Conservation (phyloP, 2,888 invertebrate species). For the Sycophila texana region DNA sequence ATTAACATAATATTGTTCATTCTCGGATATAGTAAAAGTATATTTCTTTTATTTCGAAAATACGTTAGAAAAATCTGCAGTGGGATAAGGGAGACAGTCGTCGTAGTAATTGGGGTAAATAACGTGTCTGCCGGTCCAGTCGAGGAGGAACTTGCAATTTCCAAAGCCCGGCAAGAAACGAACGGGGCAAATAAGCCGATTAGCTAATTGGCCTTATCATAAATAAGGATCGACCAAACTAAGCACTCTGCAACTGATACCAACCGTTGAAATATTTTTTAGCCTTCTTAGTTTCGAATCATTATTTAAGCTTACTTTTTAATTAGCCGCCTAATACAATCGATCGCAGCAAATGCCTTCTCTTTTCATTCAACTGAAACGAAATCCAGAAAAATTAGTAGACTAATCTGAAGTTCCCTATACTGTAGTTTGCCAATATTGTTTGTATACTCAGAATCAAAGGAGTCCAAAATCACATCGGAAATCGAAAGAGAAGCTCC, state of each 20-base stretch:
- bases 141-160: slow-evolving; percentile 12
- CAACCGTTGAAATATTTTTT: slow-evolving; percentile 6
- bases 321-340: no score
- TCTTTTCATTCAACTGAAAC: no score
- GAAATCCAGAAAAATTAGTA: not conserved
- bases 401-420: not conserved
- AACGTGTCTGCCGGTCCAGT: slow-evolving; percentile 25
- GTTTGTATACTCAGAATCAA: no score
- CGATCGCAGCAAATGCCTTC: no score
- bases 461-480: no score
- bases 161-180: not conserved
- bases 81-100: slow-evolving; percentile 8
- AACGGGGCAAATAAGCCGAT: slow-evolving; percentile 40
- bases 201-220: slow-evolving; percentile 49
- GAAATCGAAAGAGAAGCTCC: not conserved
- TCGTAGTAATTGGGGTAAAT: slow-evolving; percentile 41
- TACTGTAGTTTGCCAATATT: no score
- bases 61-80: slow-evolving; percentile 34
- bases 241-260: slow-evolving; percentile 28
- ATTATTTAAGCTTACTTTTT: no score
- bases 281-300: no score
- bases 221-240: slow-evolving; percentile 31
- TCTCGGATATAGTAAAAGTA: no score
- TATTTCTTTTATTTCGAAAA: slow-evolving; percentile 46
- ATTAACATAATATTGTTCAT: no score